Evolutionary conservation across 2,797 vertebrate species (phyloP).

Genomic region (Syndactyla subalaris): DNA sequence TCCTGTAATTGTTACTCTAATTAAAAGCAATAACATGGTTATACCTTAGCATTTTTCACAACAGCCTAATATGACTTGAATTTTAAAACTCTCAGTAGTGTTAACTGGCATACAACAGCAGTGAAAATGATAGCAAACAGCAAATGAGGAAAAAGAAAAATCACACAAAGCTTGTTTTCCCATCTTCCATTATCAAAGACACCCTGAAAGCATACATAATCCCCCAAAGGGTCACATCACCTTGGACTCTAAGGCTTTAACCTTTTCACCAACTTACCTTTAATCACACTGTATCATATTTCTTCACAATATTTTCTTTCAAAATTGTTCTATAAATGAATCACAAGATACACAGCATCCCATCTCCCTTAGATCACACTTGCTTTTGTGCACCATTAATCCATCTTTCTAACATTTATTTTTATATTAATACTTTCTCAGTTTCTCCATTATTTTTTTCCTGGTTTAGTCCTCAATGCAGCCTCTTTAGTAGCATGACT

Average conservation of each 20-base stretch:
- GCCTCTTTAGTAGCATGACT: background rate
- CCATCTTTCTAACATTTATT: background rate
- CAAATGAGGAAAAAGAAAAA: background rate
- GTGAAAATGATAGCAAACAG: background rate
- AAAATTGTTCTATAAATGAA: background rate
- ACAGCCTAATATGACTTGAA: background rate
- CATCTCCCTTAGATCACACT: background rate
- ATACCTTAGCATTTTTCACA: background rate
- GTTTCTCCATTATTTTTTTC: background rate
- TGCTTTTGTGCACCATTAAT: background rate
- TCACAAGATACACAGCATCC: background rate
- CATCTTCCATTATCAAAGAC: background rate
- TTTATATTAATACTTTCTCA: background rate
- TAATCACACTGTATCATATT: background rate
- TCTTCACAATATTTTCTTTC: background rate
- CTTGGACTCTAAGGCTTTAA: background rate
- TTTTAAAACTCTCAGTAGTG: background rate
- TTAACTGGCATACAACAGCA: background rate
- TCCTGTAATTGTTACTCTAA: background rate
- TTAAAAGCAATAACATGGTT: background rate
- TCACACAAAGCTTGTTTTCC: background rate
- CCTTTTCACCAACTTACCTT: background rate
- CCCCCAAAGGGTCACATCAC: background rate
- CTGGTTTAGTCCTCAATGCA: background rate
- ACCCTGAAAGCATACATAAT: background rate